Evolutionary conservation across 2,113 vertebrate species (phyloP), one percentile per base, ranked within the genome.

Genomic region (Megaceryle torquata): DNA sequence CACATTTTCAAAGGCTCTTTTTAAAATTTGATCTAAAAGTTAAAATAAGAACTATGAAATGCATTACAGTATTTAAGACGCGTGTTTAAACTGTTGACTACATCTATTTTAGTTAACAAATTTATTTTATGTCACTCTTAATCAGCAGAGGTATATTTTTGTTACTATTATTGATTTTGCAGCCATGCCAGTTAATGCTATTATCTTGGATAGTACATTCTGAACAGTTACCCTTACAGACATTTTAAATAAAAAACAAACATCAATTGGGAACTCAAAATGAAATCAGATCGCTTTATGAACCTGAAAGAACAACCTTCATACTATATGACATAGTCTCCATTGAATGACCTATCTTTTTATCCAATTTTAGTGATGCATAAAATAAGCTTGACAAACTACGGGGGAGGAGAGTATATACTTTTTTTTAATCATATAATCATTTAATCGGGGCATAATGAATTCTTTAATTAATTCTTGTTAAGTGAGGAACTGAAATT

Each of bases 171-270:
- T 96, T 97, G 96, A 98, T 97, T 97, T 92, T 97, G 91, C 89
- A 93, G 96, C 96, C 97, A 96, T 96, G 93, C 95, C 96, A 97
- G 96, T 97, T 98, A 96, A 97, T 96, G 91, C 70, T 94, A 95
- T 97, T 97, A 97, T 93, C 94, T 91, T 94, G 90, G 88, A 96
- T 86, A 91, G 96, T 91, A 95, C 76, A 93, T 97, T 96, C 94
- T 68, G 96, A 97, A 95, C 88, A 94, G 96, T 95, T 95, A 96
- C 90, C 96, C 91, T 97, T 83, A 88, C 90, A 95, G 95, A 97
- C 91, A 95, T 97, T 97, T 98, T 97, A 97, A 98, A 98, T 97
- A 98, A 98, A 98, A 98, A 98, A 96, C 94, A 96, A 97, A 96
- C 96, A 97, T 96, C 84, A 93, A 77, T 92, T 96, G 85, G 96